Evolutionary conservation across 2,888 invertebrate species (phyloP).

Genomic region (Cantharis rustica): DNA sequence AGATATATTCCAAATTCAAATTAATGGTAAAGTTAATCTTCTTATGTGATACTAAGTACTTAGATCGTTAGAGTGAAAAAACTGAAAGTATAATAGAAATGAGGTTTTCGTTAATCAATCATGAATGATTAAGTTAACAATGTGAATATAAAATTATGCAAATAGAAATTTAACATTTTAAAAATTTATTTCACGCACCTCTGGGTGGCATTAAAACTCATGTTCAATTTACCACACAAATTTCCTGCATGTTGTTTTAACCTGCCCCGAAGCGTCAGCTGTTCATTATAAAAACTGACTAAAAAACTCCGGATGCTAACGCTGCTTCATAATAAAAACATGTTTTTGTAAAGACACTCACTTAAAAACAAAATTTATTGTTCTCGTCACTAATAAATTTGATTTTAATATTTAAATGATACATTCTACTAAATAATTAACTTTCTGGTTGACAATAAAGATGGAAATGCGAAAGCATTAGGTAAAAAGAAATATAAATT

Average conservation of each 20-base stretch:
- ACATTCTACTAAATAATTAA: neutral
- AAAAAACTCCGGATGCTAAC: slow-evolving; percentile 19
- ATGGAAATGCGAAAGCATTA: neutral
- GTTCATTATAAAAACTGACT: slow-evolving; percentile 24
- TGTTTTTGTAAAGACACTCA: slow-evolving; percentile 16
- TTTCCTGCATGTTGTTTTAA: slow-evolving; percentile 20
- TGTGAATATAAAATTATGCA: slow-evolving; percentile 9
- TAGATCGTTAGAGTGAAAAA: neutral
- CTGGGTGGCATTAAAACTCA: slow-evolving; percentile 24
- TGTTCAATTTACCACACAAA: slow-evolving; percentile 28
- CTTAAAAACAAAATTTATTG: slow-evolving; percentile 21
- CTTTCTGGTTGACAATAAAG: neutral
- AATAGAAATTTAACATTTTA: slow-evolving; percentile 21
- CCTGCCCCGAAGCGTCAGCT: slow-evolving; percentile 25
- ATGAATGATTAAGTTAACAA: slow-evolving; percentile 4
- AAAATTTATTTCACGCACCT: slow-evolving; percentile 25
- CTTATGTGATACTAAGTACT: neutral
- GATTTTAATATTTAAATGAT: slow-evolving; percentile 5
- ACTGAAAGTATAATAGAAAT: neutral
- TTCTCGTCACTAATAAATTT: slow-evolving; percentile 13
- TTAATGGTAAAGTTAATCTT: neutral
- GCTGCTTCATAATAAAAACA: slow-evolving; percentile 24
- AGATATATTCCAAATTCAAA: neutral
- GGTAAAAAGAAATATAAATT: neutral
- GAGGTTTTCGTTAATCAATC: neutral